phyloP scores from a whole-genome alignment of 2,888 invertebrate species.

The Ferdinandea cuprea region DNA sequence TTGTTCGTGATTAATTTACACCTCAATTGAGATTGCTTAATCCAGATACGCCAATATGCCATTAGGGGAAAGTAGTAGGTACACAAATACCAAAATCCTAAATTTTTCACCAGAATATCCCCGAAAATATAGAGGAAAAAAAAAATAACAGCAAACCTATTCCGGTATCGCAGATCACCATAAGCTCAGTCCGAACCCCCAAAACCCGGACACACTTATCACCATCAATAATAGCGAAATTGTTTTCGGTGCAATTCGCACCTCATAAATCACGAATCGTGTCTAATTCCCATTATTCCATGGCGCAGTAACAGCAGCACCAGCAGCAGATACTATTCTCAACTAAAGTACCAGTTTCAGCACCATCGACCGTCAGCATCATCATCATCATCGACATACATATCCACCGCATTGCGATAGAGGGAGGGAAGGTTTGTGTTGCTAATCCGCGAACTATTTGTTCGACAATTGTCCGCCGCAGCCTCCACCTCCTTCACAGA shows the following conservation, averaged over 20 bases:
- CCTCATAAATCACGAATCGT: constrained; percentile 83
- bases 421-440: constrained; percentile 42
- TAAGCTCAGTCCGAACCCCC: constrained; percentile 44
- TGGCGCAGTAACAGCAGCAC: constrained; percentile 46
- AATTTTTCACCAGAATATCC: constrained; percentile 5
- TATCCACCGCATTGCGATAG: constrained; percentile 64
- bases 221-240: constrained; percentile 76
- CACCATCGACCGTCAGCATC: constrained; percentile 33
- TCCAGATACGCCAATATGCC: constrained; percentile 32
- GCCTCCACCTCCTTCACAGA: constrained; percentile 9
- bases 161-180: constrained; percentile 53
- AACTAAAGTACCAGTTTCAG: constrained; percentile 27
- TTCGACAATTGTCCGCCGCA: constrained; percentile 70
- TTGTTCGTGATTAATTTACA: constrained; percentile 70
- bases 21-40: constrained; percentile 45
- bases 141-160: not conserved
- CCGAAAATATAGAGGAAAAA: constrained; percentile 25
- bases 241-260: constrained; percentile 82
- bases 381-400: constrained; percentile 38
- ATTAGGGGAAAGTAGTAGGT: too few relatives aligned
- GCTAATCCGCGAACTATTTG: constrained; percentile 75
- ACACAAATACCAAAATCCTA: constrained; percentile 8
- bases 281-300: constrained; percentile 79
- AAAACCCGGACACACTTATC: constrained; percentile 60
- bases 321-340: constrained; percentile 40